Percentiles rank a stretch among this genome's conserved stretches.
These are phyloP conservation scores for Epinotia demarniana DNA, from an alignment of 2,888 invertebrate genomes.

Conservation along the genomic window DNA sequence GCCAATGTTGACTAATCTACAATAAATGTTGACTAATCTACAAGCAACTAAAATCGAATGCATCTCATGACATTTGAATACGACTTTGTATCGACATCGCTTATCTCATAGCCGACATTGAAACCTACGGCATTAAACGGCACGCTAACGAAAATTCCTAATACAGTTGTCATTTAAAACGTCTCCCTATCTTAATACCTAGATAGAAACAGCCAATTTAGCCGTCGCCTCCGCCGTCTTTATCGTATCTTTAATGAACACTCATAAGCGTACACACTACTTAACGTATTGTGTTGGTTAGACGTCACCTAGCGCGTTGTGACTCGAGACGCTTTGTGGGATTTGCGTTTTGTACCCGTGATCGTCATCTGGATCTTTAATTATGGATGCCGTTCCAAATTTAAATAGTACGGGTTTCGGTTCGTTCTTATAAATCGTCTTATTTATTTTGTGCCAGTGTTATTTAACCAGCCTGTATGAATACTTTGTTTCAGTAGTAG, in stretches of 20 bases:
- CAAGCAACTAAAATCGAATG: too few relatives aligned
- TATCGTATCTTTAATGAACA: slow-evolving; percentile 84
- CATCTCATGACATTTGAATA: too few relatives aligned
- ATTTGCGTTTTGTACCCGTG: slow-evolving; percentile 65
- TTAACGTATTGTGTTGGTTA: slow-evolving; percentile 72
- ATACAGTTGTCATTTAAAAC: slow-evolving; percentile 43
- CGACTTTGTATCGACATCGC: background rate
- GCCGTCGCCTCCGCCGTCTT: slow-evolving; percentile 73
- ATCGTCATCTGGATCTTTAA: slow-evolving; percentile 49
- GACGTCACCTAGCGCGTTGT: slow-evolving; percentile 48
- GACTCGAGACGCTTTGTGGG: slow-evolving; percentile 67
- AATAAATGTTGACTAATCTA: too few relatives aligned
- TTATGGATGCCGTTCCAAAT: slow-evolving; percentile 43
- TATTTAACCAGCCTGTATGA: too few relatives aligned
- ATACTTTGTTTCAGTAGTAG: too few relatives aligned
- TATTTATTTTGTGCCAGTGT: too few relatives aligned
- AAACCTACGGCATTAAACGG: slow-evolving; percentile 26
- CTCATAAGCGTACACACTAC: slow-evolving; percentile 78
- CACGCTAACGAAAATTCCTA: slow-evolving; percentile 40
- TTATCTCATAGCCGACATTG: slow-evolving; percentile 20
- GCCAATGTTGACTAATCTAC: too few relatives aligned
- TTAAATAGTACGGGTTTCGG: slow-evolving; percentile 4
- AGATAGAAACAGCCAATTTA: slow-evolving; percentile 71
- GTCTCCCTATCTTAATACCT: slow-evolving; percentile 45
- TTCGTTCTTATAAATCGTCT: background rate